Percentiles rank a stretch among this genome's conserved stretches.
phyloP scores from a whole-genome alignment of 2,888 invertebrate species.

The Dasypolia templi region DNA sequence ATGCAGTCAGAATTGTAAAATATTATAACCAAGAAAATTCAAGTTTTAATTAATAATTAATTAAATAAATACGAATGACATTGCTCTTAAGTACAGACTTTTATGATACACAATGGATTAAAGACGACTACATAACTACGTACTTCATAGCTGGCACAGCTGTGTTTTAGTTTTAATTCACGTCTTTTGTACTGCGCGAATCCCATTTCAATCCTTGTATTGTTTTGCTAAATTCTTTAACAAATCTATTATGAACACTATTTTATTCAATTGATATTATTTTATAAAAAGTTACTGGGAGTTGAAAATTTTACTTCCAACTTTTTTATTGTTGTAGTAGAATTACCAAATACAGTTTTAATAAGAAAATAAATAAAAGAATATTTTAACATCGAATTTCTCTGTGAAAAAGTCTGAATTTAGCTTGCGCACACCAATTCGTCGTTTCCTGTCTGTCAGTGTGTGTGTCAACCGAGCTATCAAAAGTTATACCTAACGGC shows the following conservation, averaged over 20 bases:
- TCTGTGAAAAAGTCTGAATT: too few species aligned
- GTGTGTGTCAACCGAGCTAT: neutral
- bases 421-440: neutral
- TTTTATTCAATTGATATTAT: slow-evolving; percentile 9
- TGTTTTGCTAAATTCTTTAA: slow-evolving; percentile 8
- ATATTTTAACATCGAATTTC: neutral
- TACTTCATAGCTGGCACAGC: slow-evolving; percentile 40
- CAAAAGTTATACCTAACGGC: too few species aligned
- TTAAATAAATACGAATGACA: slow-evolving; percentile 10
- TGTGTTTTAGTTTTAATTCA: slow-evolving; percentile 49
- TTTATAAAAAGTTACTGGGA: slow-evolving; percentile 3
- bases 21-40: slow-evolving; percentile 1
- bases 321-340: too few species aligned
- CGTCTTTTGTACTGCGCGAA: slow-evolving; percentile 24
- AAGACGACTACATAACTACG: slow-evolving; percentile 28
- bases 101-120: slow-evolving; percentile 46
- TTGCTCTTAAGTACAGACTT: slow-evolving; percentile 20
- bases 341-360: too few species aligned
- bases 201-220: slow-evolving; percentile 1
- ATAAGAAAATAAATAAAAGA: neutral
- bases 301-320: neutral
- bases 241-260: slow-evolving; percentile 7
- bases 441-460: neutral
- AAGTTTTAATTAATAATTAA: slow-evolving; percentile 16
- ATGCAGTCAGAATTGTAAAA: slow-evolving; percentile 7